Evolutionary conservation across 2,797 vertebrate species (phyloP), one percentile per base, ranked within the genome.

Genomic region (Nyctalus aviator): DNA sequence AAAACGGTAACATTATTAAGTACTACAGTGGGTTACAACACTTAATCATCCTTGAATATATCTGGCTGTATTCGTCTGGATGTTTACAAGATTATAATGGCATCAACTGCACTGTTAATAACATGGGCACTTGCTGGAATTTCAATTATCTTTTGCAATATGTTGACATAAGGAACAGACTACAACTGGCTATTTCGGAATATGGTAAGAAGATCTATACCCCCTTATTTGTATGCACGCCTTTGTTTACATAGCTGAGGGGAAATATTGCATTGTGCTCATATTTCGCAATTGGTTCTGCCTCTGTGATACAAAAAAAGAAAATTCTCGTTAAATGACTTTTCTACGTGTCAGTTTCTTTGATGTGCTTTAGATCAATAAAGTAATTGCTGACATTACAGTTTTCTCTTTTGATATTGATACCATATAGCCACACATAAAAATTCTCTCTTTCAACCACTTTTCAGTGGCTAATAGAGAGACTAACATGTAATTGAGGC

Each of bases 31-130:
- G 68, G 95, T 88, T 93, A 89, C 87, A 96, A 90, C 90, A 95
- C 94, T 97, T 86, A 83, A 94, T 86, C 97, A 84, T 66, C 85
- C 94, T 95, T 95, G 64, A 95, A 55, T 91, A 68, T 21, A 9
- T 84, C 92, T 69, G 73, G 78, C 87, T 59, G 37, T 50, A 96
- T 96, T 93, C 8, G 0, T 95, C 86, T 90, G 81, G 88, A 97
- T 95, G 44, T 59, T 96, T 89, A 96, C 96, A 97, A 48, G 92
- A 95, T 72, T 91, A 94, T 95, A 97, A 87, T 91, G 93, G 83
- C 91, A 96, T 69, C 93, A 91, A 81, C 10, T 94, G 27, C 82
- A 91, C 78, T 37, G 91, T 90, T 88, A 95, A 90, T 88, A 96
- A 18, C 23, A 73, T 8, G 91, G 64, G 73, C 86, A 95, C 73